A percentile compares a stretch with the other conserved stretches of the same genome.
Evolutionary conservation across 2,113 vertebrate species (phyloP).

Genomic region (Misgurnus anguillicaudatus): DNA sequence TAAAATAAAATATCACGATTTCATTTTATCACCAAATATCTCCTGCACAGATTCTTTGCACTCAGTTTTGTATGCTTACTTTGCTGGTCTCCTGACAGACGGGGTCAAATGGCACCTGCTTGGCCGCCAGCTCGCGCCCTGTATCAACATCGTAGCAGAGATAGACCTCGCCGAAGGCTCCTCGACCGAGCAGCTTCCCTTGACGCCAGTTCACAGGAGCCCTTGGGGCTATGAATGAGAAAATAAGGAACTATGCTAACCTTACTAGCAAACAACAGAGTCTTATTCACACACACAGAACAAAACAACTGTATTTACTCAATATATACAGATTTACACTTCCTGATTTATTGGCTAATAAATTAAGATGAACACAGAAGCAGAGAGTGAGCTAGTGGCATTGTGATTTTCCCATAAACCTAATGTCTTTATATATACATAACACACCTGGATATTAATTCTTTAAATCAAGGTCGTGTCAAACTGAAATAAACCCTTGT

Average conservation of each 20-base stretch:
- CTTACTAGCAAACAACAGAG: constrained; percentile 24
- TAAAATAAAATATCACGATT: too few relatives aligned
- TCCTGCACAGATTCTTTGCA: not conserved
- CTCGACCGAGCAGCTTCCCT: constrained; percentile 87
- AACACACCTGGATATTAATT: constrained; percentile 9
- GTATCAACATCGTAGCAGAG: constrained; percentile 90
- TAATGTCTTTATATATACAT: not conserved
- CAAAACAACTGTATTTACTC: constrained; percentile 23
- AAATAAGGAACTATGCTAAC: constrained; percentile 50
- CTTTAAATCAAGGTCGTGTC: not conserved
- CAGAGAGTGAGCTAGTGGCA: constrained; percentile 31
- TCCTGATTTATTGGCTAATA: constrained; percentile 31
- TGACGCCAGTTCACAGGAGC: constrained; percentile 91
- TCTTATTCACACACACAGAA: constrained; percentile 54
- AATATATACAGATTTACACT: constrained; percentile 24
- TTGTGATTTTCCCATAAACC: not conserved
- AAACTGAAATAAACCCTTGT: not conserved
- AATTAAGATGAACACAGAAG: constrained; percentile 7
- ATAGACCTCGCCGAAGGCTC: constrained; percentile 90
- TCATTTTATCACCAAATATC: too few relatives aligned
- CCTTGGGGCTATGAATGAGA: constrained; percentile 75
- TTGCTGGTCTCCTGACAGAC: constrained; percentile 90
- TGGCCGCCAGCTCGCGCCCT: constrained; percentile 87
- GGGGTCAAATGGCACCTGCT: constrained; percentile 89
- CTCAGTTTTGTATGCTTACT: constrained; percentile 63